Base-by-base conservation (phyloP, 2,797 vertebrate genomes). In the Australoheros facetus region DNA sequence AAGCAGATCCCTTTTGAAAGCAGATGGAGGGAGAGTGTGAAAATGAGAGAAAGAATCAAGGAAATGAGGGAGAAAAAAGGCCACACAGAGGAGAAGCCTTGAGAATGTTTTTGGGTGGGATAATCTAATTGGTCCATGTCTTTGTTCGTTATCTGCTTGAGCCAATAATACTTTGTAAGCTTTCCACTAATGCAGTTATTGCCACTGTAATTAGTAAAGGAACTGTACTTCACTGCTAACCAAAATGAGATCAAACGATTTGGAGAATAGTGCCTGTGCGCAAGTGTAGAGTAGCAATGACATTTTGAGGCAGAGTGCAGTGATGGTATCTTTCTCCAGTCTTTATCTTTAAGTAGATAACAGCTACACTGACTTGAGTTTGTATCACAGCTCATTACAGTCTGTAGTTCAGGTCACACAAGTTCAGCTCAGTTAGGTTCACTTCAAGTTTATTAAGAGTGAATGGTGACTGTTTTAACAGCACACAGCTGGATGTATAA, bases 261-360 rank as follows among this genome's bases (percentile, higher is more conserved):
- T 76, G 60, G 26, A 23, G 28, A 32, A 34, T 51, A 30, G 3
- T 37, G 30, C 37, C 30, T 48, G 71, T 73, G 66, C 37, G 45
- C 78, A 71, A 60, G 57, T 84, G 56, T 69, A 59, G 56, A 82
- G 70, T 30, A 17, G 62, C 72, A 59, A 23, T 88, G 86, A 76
- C 82, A 81, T 89, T 88, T 88, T 71, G 80, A 48, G 66, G 81
- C 83, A 48, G 77, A 81, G 84, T 60, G 85, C 78, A 39, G 77
- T 7, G 90, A 91, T 93, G 88, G 74, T 82, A 89, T 93, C 91
- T 92, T 82, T 84, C 80, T 78, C 62, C 56, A 73, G 87, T 87
- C 87, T 90, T 92, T 88, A 93, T 93, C 92, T 89, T 90, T 84
- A 80, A 88, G 81, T 13, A 89, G 92, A 90, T 93, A 92, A 91